Percentiles rank a stretch among this genome's conserved stretches.
phyloP scores from a whole-genome alignment of 2,888 invertebrate species.

The Taphrorychus bicolor region DNA sequence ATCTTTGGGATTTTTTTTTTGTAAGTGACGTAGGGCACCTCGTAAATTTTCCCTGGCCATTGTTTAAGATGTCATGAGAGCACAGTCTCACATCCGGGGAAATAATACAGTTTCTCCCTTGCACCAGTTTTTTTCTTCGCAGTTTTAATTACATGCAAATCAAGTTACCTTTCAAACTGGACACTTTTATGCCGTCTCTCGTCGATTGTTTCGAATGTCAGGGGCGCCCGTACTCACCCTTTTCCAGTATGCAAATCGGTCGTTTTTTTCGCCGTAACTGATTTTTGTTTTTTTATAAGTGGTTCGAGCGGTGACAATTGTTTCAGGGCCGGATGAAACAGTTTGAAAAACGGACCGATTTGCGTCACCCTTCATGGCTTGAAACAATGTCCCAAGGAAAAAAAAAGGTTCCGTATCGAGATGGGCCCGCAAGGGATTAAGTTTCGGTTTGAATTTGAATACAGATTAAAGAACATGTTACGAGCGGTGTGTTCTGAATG shows the following conservation, averaged over 20 bases:
- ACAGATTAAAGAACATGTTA: slow-evolving; percentile 23
- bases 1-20: slow-evolving; percentile 67
- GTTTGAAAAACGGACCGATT: slow-evolving; percentile 36
- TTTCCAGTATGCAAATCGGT: slow-evolving; percentile 29
- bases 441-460: slow-evolving; percentile 34
- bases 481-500: slow-evolving; percentile 14
- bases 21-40: slow-evolving; percentile 48
- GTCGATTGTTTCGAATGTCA: slow-evolving; percentile 37
- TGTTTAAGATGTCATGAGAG: slow-evolving; percentile 30
- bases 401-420: slow-evolving; percentile 36
- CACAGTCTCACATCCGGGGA: slow-evolving; percentile 19
- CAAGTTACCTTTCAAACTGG: slow-evolving; percentile 43
- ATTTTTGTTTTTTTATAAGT: slow-evolving; percentile 38
- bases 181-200: slow-evolving; percentile 40
- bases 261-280: slow-evolving; percentile 35
- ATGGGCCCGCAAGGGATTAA: slow-evolving; percentile 36
- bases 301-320: slow-evolving; percentile 39
- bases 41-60: slow-evolving; percentile 32
- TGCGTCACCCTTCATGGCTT: slow-evolving; percentile 32
- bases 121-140: slow-evolving; percentile 31
- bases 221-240: slow-evolving; percentile 25
- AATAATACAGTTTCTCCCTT: slow-evolving; percentile 38
- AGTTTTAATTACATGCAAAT: slow-evolving; percentile 43
- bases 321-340: slow-evolving; percentile 38
- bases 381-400: slow-evolving; percentile 31